Evolutionary conservation across 1,140 invertebrate genomes (phyloP), one percentile per base, ranked within the genome.

Genomic region (Drosophila ficusphila): DNA sequence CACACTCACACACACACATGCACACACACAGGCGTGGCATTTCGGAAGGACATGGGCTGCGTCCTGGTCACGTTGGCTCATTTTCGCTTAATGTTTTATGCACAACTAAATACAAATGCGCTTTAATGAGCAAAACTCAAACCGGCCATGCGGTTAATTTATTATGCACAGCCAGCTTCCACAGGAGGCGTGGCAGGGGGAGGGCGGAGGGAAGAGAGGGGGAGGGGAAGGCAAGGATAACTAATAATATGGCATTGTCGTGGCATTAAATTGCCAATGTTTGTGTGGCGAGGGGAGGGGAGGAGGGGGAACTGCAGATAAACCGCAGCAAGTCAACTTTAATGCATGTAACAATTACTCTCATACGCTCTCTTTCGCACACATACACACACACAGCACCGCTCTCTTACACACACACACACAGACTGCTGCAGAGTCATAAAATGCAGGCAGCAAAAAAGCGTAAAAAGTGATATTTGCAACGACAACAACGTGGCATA

Each of bases 71-170:
- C 71, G 81, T 85, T 74, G 72, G 27, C 76, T 81, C 82, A 86
- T 88, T 88, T 74, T 81, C 82, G 72, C 76, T 88, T 81, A 76
- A 85, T 85, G 81, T 81, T 85, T 85, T 76, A 81, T 85, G 81
- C 82, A 76, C 81, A 85, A 73, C 82, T 85, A 85, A 85, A 86
- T 85, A 88, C 82, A 85, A 85, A 85, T 85, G 81, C 68, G 81
- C 73, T 81, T 88, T 85, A 85, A 85, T 85, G 81, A 88, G 81
- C 71, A 49, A 70, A 48, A 54, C 53, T 44, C 67, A 52, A 61
- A 44, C 73, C 76, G 85, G 58, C 46, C 76, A 74, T 70, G 82
- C 36, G 82, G 62, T 86, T 81, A 82, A 88, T 88, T 77, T 88
- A 88, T 86, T 86, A 86, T 86, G 81, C 81, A 86, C 79, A 81